A percentile compares a stretch with the other conserved stretches of the same genome.
These are phyloP conservation scores for Xylota sylvarum DNA, from an alignment of 2,888 invertebrate genomes.

Conservation along the genomic window DNA sequence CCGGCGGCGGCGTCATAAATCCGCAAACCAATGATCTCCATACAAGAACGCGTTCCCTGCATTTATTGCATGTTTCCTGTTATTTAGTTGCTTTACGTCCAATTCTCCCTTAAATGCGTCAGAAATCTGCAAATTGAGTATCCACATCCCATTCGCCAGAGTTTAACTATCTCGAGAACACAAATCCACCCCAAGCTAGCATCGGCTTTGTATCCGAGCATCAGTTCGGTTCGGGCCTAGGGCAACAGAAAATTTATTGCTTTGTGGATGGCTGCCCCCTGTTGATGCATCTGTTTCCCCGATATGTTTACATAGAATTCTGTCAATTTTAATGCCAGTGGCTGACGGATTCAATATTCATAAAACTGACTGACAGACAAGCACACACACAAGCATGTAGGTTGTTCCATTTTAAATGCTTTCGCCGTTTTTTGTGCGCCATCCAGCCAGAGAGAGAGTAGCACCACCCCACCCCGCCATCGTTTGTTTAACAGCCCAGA, in stretches of 20 bases:
- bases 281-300: not conserved
- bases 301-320: slow-evolving; percentile 50
- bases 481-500: slow-evolving; percentile 28
- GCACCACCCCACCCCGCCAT: not conserved
- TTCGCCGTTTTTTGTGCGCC: slow-evolving; percentile 19
- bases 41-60: not conserved
- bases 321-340: slow-evolving; percentile 33
- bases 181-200: slow-evolving; percentile 19
- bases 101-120: slow-evolving; percentile 32
- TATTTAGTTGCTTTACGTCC: not conserved
- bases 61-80: slow-evolving; percentile 39
- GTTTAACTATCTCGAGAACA: not conserved
- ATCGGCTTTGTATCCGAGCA: slow-evolving; percentile 24
- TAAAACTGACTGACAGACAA: slow-evolving; percentile 45
- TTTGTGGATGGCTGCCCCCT: slow-evolving; percentile 11
- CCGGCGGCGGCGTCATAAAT: not conserved
- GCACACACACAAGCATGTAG: slow-evolving; percentile 25
- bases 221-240: slow-evolving; percentile 33
- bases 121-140: slow-evolving; percentile 6
- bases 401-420: slow-evolving; percentile 39
- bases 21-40: not conserved
- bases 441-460: not conserved
- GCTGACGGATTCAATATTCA: slow-evolving; percentile 53
- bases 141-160: not conserved
- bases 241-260: slow-evolving; percentile 53